Evolutionary conservation across 2,797 vertebrate genomes (phyloP), one percentile per base, ranked within the genome.

Genomic region (Sebastes kiyomatsui): DNA sequence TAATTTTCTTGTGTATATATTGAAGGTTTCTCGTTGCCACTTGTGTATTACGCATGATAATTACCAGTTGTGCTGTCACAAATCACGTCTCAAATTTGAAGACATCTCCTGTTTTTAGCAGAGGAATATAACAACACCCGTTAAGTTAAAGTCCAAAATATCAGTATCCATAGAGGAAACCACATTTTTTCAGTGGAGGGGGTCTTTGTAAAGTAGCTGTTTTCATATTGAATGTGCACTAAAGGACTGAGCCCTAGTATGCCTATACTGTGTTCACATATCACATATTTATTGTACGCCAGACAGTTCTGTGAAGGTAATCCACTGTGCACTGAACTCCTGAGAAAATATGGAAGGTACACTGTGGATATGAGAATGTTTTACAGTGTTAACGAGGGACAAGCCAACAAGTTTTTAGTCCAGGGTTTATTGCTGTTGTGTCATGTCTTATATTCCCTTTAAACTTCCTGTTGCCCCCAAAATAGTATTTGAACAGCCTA

Each of bases 221-320:
- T 67, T 88, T 81, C 30, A 70, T 65, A 55, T 20, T 81, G 79
- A 88, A 88, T 90, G 77, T 86, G 77, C 68, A 83, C 85, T 86
- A 38, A 84, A 81, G 75, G 67, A 79, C 71, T 77, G 81, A 78
- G 72, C 75, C 77, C 61, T 70, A 1, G 23, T 81, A 69, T 75
- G 76, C 79, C 76, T 85, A 46, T 72, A 64, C 66, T 65, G 32
- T 55, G 62, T 49, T 79, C 64, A 70, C 72, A 79, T 85, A 87
- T 87, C 77, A 60, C 67, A 67, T 72, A 64, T 33, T 77, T 79
- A 75, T 67, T 81, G 78, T 80, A 72, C 22, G 67, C 33, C 62
- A 72, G 69, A 69, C 8, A 60, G 66, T 66, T 67, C 35, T 35
- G 77, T 81, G 64, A 85, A 78, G 25, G 61, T 75, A 28, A 79